Conservation (phyloP, 1,140 invertebrate species). For the Macrobrachium nipponense region DNA sequence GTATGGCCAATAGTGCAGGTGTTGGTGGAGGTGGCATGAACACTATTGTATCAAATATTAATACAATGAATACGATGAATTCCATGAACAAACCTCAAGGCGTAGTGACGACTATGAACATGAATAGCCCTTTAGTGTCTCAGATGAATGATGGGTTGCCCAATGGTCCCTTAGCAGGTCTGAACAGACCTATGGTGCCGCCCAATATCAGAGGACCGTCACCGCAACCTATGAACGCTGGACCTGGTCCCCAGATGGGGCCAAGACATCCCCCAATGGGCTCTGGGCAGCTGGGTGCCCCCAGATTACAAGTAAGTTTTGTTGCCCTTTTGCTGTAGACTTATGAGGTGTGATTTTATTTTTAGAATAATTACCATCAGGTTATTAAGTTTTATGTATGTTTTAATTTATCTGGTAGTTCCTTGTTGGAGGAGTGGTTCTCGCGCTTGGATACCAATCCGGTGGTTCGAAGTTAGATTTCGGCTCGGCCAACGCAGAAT, state of each 20-base stretch:
- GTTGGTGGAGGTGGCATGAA: slow-evolving; percentile 48
- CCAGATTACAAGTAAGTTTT: slow-evolving; percentile 48
- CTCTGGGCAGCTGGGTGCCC: not conserved
- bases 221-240: slow-evolving; percentile 32
- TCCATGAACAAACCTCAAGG: slow-evolving; percentile 55
- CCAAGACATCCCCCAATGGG: slow-evolving; percentile 22
- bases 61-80: slow-evolving; percentile 55
- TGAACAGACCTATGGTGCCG: slow-evolving; percentile 44
- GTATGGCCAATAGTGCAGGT: slow-evolving; percentile 55
- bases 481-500: no score
- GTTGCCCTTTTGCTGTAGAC: not conserved
- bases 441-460: no score
- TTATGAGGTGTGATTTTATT: no score
- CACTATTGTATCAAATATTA: slow-evolving; percentile 40
- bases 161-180: slow-evolving; percentile 40
- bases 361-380: no score
- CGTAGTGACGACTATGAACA: slow-evolving; percentile 52
- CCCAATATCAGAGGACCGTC: slow-evolving; percentile 46
- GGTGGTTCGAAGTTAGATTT: no score
- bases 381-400: no score
- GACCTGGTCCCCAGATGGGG: slow-evolving; percentile 37
- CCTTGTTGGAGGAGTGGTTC: no score
- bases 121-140: slow-evolving; percentile 46
- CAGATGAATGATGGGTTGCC: slow-evolving; percentile 56
- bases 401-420: no score